Evolutionary conservation across 2,888 invertebrate genomes (phyloP).

Genomic region (Germaria angustata): DNA sequence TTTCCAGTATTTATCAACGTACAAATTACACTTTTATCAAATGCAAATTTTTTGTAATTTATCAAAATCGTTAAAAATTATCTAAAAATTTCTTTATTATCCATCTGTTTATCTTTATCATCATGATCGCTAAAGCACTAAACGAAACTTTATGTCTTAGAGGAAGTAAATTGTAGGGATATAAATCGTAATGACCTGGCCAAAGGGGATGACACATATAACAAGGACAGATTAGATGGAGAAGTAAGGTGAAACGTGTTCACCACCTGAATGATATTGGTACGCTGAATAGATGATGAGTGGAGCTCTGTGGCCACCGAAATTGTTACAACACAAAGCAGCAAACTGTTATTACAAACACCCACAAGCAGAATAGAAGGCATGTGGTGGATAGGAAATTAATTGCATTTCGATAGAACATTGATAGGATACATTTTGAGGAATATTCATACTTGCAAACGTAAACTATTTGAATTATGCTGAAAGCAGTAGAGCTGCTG

Average conservation of each 20-base stretch:
- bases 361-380: neutral
- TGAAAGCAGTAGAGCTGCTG: neutral
- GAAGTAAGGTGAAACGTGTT: neutral
- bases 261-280: neutral
- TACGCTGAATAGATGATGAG: slow-evolving; percentile 58
- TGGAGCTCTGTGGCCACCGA: slow-evolving; percentile 58
- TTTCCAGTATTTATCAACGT: no score
- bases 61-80: no score
- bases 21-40: no score
- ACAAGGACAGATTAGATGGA: slow-evolving; percentile 29
- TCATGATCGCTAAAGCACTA: neutral
- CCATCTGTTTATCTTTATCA: neutral
- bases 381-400: neutral
- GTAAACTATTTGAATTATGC: slow-evolving; percentile 23
- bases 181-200: neutral
- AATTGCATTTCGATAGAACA: slow-evolving; percentile 17
- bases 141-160: slow-evolving; percentile 21
- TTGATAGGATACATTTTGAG: neutral
- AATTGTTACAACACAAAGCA: slow-evolving; percentile 60
- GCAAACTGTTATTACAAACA: slow-evolving; percentile 15
- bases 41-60: no score
- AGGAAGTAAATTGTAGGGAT: slow-evolving; percentile 7
- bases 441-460: slow-evolving; percentile 7
- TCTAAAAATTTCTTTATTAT: neutral
- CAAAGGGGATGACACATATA: neutral